A percentile compares a stretch with the other conserved stretches of the same genome.
phyloP scores from a whole-genome alignment of 2,888 invertebrate genomes.

The Liodrosophila aerea region DNA sequence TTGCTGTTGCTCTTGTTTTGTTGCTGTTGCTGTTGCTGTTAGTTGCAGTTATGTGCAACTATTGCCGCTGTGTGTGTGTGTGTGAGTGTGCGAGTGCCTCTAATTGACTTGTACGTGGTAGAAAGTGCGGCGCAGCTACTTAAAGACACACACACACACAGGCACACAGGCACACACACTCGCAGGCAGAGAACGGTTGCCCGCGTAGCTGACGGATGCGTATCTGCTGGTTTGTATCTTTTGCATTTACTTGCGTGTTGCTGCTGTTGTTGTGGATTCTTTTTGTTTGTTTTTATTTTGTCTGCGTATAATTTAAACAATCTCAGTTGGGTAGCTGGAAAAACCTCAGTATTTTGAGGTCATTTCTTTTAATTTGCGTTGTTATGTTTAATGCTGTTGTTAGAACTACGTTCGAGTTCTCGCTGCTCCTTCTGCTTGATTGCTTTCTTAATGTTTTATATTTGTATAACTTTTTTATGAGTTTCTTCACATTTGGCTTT shows the following conservation, averaged over 20 bases:
- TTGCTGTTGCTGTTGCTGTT: constrained; percentile 30
- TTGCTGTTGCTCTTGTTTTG: constrained; percentile 20
- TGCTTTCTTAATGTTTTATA: constrained; percentile 18
- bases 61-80: constrained; percentile 38
- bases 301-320: constrained; percentile 14
- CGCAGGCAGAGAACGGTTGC: constrained; percentile 16
- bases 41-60: constrained; percentile 70
- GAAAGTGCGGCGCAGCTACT: constrained; percentile 68
- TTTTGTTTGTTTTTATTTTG: constrained; percentile 22
- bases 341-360: constrained; percentile 54
- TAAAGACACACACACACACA: constrained; percentile 16
- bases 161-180: constrained; percentile 18
- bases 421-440: no score
- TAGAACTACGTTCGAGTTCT: constrained; percentile 38
- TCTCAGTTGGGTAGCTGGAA: constrained; percentile 24
- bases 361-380: constrained; percentile 65
- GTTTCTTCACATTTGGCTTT: constrained; percentile 74
- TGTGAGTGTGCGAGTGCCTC: constrained; percentile 44
- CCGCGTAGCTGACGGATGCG: constrained; percentile 61
- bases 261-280: constrained; percentile 21
- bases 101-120: constrained; percentile 76
- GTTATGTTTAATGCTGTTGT: constrained; percentile 40
- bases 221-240: constrained; percentile 54
- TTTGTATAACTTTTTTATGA: constrained; percentile 55
- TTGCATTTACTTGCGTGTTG: constrained; percentile 61